Evolutionary conservation across 2,113 vertebrate species (phyloP).

Genomic region (Aldabrachelys gigantea): DNA sequence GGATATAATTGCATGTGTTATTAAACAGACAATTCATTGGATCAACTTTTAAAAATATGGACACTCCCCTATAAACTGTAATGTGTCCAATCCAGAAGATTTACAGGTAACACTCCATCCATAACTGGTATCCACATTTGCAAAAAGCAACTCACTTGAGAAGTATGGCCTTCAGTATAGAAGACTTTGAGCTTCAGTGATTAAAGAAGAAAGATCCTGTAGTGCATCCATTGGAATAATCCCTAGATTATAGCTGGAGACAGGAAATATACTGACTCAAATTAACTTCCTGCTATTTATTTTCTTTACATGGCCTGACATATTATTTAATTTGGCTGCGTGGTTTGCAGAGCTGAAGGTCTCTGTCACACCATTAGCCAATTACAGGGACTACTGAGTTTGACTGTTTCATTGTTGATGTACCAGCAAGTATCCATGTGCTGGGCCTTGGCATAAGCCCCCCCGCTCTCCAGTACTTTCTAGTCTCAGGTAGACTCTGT

Average conservation of each 20-base stretch:
- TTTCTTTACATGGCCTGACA: conserved; percentile 5
- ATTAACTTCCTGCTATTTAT: neutral
- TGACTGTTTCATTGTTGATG: rapidly evolving
- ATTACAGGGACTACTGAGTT: neutral
- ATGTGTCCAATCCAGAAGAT: conserved; percentile 8
- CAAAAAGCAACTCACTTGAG: conserved; percentile 2
- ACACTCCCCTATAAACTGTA: neutral
- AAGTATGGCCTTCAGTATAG: neutral
- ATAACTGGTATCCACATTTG: neutral
- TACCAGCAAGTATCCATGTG: neutral
- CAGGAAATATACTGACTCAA: conserved; percentile 14
- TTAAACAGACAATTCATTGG: neutral
- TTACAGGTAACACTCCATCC: neutral
- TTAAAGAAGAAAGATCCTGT: conserved; percentile 9
- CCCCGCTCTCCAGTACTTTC: neutral
- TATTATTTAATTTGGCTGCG: neutral
- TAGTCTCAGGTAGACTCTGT: neutral
- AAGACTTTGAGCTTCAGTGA: neutral
- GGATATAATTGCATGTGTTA: neutral
- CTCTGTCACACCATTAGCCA: neutral
- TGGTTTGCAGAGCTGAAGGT: neutral
- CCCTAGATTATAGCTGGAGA: conserved; percentile 34
- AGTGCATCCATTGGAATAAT: conserved; percentile 43
- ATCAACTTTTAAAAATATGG: neutral
- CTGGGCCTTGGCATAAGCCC: neutral